These are phyloP conservation scores for Felis chaus DNA, from an alignment of 2,113 vertebrate genomes.

Conservation along the genomic window DNA sequence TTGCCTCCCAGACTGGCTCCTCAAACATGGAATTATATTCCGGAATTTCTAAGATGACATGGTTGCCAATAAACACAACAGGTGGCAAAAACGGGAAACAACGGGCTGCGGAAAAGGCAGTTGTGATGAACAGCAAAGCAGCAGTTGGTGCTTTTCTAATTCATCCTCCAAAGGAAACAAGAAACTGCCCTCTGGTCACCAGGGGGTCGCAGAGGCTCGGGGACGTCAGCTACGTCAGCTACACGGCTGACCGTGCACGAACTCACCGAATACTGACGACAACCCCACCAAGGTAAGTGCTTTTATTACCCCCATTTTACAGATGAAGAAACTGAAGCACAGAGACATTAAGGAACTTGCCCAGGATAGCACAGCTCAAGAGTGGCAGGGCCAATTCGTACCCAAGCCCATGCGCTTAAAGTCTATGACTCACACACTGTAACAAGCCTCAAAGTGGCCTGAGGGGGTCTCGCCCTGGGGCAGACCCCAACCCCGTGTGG, in stretches of 20 bases:
- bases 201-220: fast-evolving
- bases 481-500: neutral
- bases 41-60: neutral
- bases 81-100: no score
- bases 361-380: neutral
- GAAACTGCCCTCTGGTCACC: neutral
- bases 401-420: neutral
- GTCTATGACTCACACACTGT: fast-evolving
- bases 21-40: neutral
- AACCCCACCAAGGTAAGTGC: neutral
- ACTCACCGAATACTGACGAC: neutral
- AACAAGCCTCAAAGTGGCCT: neutral
- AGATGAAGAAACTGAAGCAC: neutral
- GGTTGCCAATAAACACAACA: neutral
- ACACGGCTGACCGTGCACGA: fast-evolving
- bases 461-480: fast-evolving
- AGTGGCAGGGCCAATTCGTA: neutral
- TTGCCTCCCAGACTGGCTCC: neutral
- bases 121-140: fast-evolving
- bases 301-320: neutral
- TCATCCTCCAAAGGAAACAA: neutral
- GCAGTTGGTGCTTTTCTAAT: neutral
- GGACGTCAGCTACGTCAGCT: neutral
- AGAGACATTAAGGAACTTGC: neutral
- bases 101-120: neutral